Percentiles rank a stretch among this genome's conserved stretches.
Evolutionary conservation across 2,113 vertebrate genomes (phyloP).

Genomic region (Sinocyclocheilus grahami): DNA sequence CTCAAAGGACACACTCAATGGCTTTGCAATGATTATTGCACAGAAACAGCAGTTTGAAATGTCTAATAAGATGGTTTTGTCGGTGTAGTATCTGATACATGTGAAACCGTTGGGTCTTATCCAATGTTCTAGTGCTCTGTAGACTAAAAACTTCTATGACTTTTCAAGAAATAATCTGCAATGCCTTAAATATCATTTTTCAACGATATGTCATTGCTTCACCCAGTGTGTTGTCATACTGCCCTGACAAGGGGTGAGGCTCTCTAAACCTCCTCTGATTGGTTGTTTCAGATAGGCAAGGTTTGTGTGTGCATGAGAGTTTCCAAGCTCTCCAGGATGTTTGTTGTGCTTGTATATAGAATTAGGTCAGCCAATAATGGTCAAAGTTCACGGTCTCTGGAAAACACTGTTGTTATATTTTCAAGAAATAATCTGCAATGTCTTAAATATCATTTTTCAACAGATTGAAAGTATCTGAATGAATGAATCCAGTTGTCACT

Average conservation of each 20-base stretch:
- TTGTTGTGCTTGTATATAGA: not conserved
- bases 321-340: not conserved
- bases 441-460: not conserved
- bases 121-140: not conserved
- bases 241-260: not conserved
- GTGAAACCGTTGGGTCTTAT: not conserved
- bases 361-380: conserved; percentile 30
- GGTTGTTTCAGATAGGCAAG: not conserved
- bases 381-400: conserved; percentile 9
- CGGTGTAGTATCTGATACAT: not conserved
- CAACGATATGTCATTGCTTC: not conserved
- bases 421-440: not conserved
- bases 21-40: not conserved
- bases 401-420: not conserved
- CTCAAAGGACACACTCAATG: not conserved
- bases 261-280: conserved; percentile 25
- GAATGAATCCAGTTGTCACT: not conserved
- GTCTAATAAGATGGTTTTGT: not conserved
- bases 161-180: not conserved
- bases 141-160: not conserved
- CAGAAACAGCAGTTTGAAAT: not conserved
- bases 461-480: not conserved
- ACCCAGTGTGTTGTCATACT: conserved; percentile 13
- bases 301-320: not conserved
- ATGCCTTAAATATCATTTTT: not conserved